Evolutionary conservation across 2,797 vertebrate genomes (phyloP).

Genomic region (Paguma larvata): DNA sequence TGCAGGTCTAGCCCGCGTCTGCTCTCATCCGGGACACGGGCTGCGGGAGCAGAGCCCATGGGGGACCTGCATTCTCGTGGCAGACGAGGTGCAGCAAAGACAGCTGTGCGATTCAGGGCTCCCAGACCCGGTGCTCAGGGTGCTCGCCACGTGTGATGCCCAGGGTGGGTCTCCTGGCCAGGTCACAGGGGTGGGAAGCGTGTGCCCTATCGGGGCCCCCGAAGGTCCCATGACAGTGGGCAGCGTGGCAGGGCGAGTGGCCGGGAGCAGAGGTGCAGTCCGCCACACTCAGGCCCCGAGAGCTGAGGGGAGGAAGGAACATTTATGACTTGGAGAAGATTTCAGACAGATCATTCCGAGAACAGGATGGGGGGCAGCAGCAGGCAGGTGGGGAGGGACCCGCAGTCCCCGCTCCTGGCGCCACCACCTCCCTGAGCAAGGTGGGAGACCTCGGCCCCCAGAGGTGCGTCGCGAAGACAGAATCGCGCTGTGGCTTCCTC

Average conservation of each 20-base stretch:
- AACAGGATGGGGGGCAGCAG: not conserved
- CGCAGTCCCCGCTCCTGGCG: not conserved
- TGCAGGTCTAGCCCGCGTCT: fast-evolving
- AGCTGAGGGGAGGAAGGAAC: not conserved
- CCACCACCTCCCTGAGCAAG: not conserved
- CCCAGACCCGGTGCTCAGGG: not conserved
- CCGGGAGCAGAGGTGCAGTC: fast-evolving
- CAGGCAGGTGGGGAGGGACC: not conserved
- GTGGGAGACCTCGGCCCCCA: fast-evolving
- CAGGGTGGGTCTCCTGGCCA: too few relatives aligned
- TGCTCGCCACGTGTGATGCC: fast-evolving
- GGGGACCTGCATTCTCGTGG: not conserved
- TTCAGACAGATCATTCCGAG: not conserved
- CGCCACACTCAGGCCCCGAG: not conserved
- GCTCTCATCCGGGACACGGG: not conserved
- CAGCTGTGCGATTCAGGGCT: fast-evolving
- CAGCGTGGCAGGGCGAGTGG: fast-evolving
- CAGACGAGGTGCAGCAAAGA: not conserved
- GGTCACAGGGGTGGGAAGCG: not conserved
- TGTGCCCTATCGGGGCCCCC: not conserved
- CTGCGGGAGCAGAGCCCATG: not conserved
- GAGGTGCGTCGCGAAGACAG: fast-evolving
- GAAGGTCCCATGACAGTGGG: fast-evolving
- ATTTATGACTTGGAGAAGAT: not conserved
- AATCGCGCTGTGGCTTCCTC: not conserved